phyloP scores from a whole-genome alignment of 2,888 invertebrate species.

The Caenorhabditis sinica region DNA sequence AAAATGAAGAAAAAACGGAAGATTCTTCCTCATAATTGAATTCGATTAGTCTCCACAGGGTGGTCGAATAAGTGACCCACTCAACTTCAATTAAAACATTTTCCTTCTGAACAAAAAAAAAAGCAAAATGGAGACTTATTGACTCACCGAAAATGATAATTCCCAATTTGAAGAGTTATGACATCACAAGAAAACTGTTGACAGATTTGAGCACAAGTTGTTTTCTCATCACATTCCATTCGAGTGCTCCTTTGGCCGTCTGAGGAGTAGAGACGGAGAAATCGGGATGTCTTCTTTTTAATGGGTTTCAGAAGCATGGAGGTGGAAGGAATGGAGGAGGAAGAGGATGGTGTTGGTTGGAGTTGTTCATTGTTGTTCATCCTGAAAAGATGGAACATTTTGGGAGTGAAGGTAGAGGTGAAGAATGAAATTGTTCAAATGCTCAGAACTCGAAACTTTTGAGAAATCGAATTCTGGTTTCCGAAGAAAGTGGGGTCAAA shows the following conservation, averaged over 20 bases:
- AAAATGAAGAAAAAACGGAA: not conserved
- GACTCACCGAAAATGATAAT: constrained; percentile 63
- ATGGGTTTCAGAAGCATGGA: constrained; percentile 4
- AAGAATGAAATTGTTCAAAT: too few relatives aligned
- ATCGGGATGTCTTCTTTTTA: constrained; percentile 10
- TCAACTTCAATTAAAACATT: not conserved
- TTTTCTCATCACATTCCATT: constrained; percentile 52
- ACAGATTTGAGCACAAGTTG: constrained; percentile 56
- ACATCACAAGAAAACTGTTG: constrained; percentile 64
- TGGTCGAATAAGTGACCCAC: not conserved
- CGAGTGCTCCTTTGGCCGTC: constrained; percentile 69
- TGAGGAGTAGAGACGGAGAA: constrained; percentile 67
- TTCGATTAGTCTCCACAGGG: not conserved
- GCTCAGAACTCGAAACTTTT: too few relatives aligned
- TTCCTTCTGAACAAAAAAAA: not conserved
- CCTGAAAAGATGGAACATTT: not conserved
- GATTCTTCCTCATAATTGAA: not conserved
- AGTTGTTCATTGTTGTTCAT: constrained; percentile 41
- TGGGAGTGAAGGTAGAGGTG: too few relatives aligned
- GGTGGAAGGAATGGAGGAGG: not conserved
- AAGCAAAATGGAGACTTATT: not conserved
- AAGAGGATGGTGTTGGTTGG: constrained; percentile 16
- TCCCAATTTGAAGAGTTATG: constrained; percentile 63
- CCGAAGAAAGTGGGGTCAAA: too few relatives aligned
- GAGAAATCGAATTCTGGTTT: too few relatives aligned